These are phyloP conservation scores for Hypanus sabinus DNA, from an alignment of 2,113 vertebrate genomes.

Conservation along the genomic window DNA sequence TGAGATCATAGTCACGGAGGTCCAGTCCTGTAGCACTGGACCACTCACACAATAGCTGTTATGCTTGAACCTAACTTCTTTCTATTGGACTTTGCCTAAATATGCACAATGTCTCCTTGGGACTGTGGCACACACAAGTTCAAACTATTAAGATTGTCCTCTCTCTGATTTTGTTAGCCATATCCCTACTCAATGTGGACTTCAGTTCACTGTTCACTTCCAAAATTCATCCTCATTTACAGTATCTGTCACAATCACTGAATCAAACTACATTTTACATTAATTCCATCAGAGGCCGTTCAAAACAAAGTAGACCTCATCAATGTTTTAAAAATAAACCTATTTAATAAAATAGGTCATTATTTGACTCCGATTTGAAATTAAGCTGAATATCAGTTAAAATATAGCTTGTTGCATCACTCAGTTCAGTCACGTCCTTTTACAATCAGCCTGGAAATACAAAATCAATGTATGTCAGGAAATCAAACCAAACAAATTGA, in stretches of 20 bases:
- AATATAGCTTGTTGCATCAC: not conserved
- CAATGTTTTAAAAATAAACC: not conserved
- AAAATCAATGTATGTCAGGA: not conserved
- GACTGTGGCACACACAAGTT: no score
- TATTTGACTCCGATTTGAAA: not conserved
- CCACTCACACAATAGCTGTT: no score
- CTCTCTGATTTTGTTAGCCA: not conserved
- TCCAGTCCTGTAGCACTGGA: no score
- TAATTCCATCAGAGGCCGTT: not conserved
- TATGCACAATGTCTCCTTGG: no score
- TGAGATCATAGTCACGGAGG: no score
- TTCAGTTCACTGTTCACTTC: not conserved
- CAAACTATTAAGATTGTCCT: not conserved
- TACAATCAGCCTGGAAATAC: not conserved
- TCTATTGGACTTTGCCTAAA: no score
- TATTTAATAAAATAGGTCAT: not conserved
- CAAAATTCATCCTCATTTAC: not conserved
- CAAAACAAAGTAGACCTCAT: not conserved
- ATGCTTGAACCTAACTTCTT: no score
- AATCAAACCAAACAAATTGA: constrained; percentile 19
- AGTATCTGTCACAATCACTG: not conserved
- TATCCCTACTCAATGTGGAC: not conserved
- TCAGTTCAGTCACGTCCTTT: not conserved
- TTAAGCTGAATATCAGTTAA: not conserved
- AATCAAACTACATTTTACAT: not conserved